Conservation (phyloP, 1,140 invertebrate genomes). For the Drosophila sulfurigaster region DNA sequence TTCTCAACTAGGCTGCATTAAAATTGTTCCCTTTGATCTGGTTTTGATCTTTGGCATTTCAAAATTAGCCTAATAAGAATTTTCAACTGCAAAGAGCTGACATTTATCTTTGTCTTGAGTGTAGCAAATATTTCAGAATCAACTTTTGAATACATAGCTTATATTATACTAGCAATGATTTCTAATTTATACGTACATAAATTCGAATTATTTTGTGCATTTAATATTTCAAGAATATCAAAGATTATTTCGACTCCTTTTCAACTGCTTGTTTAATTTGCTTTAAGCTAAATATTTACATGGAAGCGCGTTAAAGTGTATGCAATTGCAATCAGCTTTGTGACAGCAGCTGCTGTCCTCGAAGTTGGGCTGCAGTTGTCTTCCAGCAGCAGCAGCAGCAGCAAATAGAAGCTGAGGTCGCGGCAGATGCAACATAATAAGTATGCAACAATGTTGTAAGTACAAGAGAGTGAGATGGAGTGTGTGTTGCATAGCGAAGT, state of each 20-base stretch:
- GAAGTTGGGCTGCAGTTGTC: constrained; percentile 4
- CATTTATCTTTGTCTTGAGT: too few species aligned
- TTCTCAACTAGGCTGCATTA: too few species aligned
- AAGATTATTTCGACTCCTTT: background rate
- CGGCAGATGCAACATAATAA: constrained; percentile 15
- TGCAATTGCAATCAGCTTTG: constrained; percentile 59
- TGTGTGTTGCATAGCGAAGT: constrained; percentile 41
- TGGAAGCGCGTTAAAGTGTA: constrained; percentile 62
- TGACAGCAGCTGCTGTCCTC: constrained; percentile 29
- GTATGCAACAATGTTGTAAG: constrained; percentile 24
- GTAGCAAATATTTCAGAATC: too few species aligned
- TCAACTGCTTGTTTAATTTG: constrained; percentile 17
- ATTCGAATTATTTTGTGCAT: too few species aligned
- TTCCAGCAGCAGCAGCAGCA: background rate
- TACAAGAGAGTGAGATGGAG: background rate
- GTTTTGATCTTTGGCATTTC: too few species aligned
- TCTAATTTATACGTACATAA: too few species aligned
- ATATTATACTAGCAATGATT: too few species aligned
- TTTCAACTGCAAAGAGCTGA: too few species aligned
- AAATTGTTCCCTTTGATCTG: too few species aligned
- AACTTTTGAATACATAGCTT: too few species aligned
- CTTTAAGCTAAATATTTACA: constrained; percentile 54
- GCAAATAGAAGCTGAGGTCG: constrained; percentile 1
- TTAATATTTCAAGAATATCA: too few species aligned
- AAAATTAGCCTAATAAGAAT: too few species aligned